Percentiles rank a stretch among this genome's conserved stretches.
Conservation (phyloP, 2,113 vertebrate genomes). For the Anthoscopus minutus region DNA sequence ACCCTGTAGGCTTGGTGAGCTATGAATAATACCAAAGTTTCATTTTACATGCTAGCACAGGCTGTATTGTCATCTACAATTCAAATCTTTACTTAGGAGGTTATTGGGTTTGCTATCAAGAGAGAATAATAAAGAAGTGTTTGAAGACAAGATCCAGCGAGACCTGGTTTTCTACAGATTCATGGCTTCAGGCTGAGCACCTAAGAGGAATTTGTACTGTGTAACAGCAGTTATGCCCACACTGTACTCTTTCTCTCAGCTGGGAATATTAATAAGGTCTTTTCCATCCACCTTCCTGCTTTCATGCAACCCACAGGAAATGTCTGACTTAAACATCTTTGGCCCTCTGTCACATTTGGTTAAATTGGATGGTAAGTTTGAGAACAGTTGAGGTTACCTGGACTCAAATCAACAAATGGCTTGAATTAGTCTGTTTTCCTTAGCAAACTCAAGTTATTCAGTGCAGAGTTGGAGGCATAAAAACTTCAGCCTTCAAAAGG, state of each 20-base stretch:
- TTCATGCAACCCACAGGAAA: not conserved
- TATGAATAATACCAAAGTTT: not conserved
- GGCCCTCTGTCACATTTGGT: not conserved
- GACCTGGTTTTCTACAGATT: not conserved
- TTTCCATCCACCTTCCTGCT: not conserved
- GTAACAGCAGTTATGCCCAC: not conserved
- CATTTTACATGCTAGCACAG: slow-evolving; percentile 14
- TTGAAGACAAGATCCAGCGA: not conserved
- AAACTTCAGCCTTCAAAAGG: not conserved
- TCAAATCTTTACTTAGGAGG: slow-evolving; percentile 16
- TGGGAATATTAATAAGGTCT: not conserved
- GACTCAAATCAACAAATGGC: not conserved
- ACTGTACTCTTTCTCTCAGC: not conserved
- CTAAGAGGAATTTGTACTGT: not conserved
- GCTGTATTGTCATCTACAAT: slow-evolving; percentile 23
- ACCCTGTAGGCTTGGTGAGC: not conserved
- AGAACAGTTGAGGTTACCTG: not conserved
- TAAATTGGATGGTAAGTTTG: not conserved
- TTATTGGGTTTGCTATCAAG: not conserved
- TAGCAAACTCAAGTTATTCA: not conserved
- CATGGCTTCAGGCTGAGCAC: not conserved
- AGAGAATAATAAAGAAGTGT: not conserved
- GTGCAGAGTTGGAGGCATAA: not conserved
- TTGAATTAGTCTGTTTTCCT: not conserved
- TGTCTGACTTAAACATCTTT: not conserved